These are phyloP conservation scores for Trichomalopsis sarcophagae DNA, from an alignment of 1,140 invertebrate genomes.

Conservation along the genomic window DNA sequence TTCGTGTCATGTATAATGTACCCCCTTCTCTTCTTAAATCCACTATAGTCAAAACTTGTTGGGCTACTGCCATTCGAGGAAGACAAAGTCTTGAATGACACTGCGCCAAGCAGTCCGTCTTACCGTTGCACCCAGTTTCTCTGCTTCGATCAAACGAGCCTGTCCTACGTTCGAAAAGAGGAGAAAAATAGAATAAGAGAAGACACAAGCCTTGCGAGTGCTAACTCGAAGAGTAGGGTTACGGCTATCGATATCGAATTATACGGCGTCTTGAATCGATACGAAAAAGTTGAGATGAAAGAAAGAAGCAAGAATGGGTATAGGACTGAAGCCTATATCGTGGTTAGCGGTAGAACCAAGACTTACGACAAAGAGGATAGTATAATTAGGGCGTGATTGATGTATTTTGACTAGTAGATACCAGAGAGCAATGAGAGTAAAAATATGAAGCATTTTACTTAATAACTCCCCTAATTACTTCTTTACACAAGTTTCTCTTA, in stretches of 20 bases:
- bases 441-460: no score
- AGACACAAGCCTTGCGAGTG: conserved; percentile 64
- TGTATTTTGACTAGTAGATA: background rate
- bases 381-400: background rate
- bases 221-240: conserved; percentile 65
- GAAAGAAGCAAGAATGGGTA: conserved; percentile 55
- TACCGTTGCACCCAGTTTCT: background rate
- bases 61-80: background rate
- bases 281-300: conserved; percentile 57
- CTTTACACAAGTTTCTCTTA: no score
- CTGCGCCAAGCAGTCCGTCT: background rate
- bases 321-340: background rate
- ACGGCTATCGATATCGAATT: conserved; percentile 74
- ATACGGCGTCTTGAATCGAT: conserved; percentile 74
- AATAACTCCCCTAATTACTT: no score
- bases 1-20: no score
- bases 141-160: background rate
- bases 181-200: conserved; percentile 21
- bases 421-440: no score
- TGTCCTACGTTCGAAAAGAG: background rate
- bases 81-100: background rate
- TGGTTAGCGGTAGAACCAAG: background rate
- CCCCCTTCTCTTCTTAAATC: no score
- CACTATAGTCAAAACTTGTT: no score
- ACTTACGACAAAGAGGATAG: background rate